These are phyloP conservation scores for Euphydryas editha DNA, from an alignment of 2,888 invertebrate genomes.

Conservation along the genomic window DNA sequence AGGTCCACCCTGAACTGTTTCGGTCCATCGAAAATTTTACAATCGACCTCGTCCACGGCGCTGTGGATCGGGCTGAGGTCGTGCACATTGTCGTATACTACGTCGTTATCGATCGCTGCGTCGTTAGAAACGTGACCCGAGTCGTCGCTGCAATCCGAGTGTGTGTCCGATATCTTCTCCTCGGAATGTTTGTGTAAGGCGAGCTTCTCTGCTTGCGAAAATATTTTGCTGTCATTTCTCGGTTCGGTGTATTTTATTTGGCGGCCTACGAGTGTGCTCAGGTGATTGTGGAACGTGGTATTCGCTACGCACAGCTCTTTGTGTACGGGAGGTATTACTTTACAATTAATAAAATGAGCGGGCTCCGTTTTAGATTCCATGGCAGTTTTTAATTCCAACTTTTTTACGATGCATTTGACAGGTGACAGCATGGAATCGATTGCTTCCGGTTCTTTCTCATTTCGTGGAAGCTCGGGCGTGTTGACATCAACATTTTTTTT, in stretches of 20 bases:
- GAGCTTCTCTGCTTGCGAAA: slow-evolving; percentile 67
- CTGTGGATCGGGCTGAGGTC: slow-evolving; percentile 58
- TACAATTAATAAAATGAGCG: slow-evolving; percentile 72
- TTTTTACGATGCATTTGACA: slow-evolving; percentile 79
- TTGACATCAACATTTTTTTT: slow-evolving; percentile 70
- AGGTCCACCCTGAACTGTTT: slow-evolving; percentile 72
- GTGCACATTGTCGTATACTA: slow-evolving; percentile 65
- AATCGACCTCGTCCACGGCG: slow-evolving; percentile 68
- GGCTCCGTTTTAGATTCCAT: slow-evolving; percentile 71
- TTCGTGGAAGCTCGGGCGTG: slow-evolving; percentile 62
- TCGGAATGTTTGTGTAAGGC: slow-evolving; percentile 69
- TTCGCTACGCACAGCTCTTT: slow-evolving; percentile 78
- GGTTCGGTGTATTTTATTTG: slow-evolving; percentile 76
- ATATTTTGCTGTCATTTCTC: slow-evolving; percentile 70
- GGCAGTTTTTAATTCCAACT: slow-evolving; percentile 77
- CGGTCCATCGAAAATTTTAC: slow-evolving; percentile 67
- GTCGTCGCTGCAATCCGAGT: slow-evolving; percentile 90
- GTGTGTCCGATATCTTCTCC: slow-evolving; percentile 83
- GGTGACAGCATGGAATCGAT: slow-evolving; percentile 74
- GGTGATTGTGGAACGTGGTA: slow-evolving; percentile 77
- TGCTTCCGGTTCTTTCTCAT: slow-evolving; percentile 63
- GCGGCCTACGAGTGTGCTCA: slow-evolving; percentile 80
- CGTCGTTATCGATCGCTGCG: slow-evolving; percentile 88
- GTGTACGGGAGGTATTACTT: slow-evolving; percentile 76
- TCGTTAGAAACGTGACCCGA: slow-evolving; percentile 93